phyloP scores from a whole-genome alignment of 2,797 vertebrate genomes.

The Simalia tracyae region DNA sequence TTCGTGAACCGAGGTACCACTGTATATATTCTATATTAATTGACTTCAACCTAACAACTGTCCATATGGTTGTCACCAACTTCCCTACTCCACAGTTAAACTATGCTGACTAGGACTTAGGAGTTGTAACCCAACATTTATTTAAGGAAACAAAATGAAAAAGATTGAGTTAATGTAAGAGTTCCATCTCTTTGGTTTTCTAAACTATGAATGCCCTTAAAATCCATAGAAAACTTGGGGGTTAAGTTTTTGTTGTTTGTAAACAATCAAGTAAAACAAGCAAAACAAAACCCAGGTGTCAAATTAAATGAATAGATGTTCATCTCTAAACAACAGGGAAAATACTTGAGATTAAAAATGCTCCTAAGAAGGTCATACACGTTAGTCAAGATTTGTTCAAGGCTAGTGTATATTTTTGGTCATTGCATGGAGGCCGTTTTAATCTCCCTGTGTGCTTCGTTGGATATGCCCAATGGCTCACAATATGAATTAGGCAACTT shows the following conservation, averaged over 20 bases:
- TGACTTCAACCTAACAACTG: neutral
- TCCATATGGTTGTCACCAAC: neutral
- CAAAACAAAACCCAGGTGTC: neutral
- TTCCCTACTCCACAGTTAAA: neutral
- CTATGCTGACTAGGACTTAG: neutral
- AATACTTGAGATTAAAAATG: constrained; percentile 18
- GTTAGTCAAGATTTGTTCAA: neutral
- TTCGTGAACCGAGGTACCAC: too few species aligned
- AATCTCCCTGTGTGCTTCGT: neutral
- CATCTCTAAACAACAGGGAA: neutral
- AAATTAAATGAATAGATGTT: neutral
- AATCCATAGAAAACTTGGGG: neutral
- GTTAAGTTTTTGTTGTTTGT: fast-evolving
- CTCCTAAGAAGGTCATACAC: neutral
- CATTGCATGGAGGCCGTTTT: neutral
- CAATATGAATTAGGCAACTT: neutral
- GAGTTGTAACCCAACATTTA: too few species aligned
- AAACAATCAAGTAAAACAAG: neutral
- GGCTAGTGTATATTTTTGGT: neutral
- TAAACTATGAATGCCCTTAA: constrained; percentile 21
- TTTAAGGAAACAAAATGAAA: neutral
- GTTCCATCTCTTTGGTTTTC: neutral
- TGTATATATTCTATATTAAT: neutral
- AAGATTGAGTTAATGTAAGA: neutral
- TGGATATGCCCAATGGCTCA: neutral